Percentiles rank a stretch among this genome's conserved stretches.
Conservation (phyloP, 2,888 invertebrate species). For the Erannis defoliaria region DNA sequence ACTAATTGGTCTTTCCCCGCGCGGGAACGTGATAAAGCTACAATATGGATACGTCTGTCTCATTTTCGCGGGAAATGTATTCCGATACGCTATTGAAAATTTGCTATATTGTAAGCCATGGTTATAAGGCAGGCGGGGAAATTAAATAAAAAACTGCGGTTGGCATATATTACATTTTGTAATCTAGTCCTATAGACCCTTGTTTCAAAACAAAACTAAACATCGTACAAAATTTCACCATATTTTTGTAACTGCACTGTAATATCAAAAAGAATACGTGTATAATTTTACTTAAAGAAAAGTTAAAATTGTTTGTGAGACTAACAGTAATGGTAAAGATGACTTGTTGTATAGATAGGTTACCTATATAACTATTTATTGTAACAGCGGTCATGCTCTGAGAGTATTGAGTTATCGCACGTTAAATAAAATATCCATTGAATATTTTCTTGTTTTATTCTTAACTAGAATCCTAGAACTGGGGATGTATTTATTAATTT, state of each 20-base stretch:
- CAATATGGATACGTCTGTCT: too few relatives aligned
- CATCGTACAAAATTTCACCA: neutral
- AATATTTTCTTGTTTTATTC: slow-evolving; percentile 33
- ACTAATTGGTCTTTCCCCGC: too few relatives aligned
- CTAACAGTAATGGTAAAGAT: slow-evolving; percentile 12
- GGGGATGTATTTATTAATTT: neutral
- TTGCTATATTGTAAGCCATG: too few relatives aligned
- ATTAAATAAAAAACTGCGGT: too few relatives aligned
- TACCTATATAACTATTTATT: slow-evolving; percentile 46
- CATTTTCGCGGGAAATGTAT: too few relatives aligned
- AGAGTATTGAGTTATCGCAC: slow-evolving; percentile 49
- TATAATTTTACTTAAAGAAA: neutral
- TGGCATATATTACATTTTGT: neutral
- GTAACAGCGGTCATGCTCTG: slow-evolving; percentile 39
- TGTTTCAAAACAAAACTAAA: neutral
- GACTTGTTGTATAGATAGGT: slow-evolving; percentile 16
- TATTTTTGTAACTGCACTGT: neutral
- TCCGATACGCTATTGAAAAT: too few relatives aligned
- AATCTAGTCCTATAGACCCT: neutral
- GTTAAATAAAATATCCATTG: slow-evolving; percentile 34
- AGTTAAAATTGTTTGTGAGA: slow-evolving; percentile 12
- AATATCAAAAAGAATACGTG: neutral
- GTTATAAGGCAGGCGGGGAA: too few relatives aligned
- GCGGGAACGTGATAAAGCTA: too few relatives aligned
- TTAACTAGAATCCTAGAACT: neutral